Base-by-base conservation (phyloP, 2,888 invertebrate genomes). In the Ophraella communa region DNA sequence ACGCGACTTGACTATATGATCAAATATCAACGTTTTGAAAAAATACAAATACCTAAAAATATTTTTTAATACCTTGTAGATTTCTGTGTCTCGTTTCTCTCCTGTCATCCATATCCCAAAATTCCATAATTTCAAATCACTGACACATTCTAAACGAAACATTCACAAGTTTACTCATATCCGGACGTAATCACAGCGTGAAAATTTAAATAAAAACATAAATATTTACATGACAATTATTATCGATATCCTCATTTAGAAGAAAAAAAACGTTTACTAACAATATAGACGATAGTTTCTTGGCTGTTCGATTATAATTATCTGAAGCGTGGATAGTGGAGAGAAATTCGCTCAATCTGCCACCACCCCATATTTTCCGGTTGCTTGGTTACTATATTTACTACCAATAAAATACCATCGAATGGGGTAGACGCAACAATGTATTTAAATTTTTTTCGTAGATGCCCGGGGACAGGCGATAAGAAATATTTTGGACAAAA, bases 61-160 rank as follows among this genome's bases (percentile, higher is more conserved):
- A 17, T 17, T n/a, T n/a, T n/a, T n/a, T n/a, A 17, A 14, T 72
- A 77, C 77, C 77, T 75, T 71, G 73, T 33, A 72, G 66, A 70
- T 64, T 71, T 64, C 75, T 66, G 57, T 73, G 76, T 72, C 79
- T 73, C 55, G 72, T 71, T 73, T 80, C 80, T 64, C 80, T 74
- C 65, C 78, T 74, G 67, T 79, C 79, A 67, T 81, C 80, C 80
- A 81, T 81, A 68, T 76, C 79, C 81, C 81, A 81, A 76, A 78
- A 80, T 79, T 81, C 81, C 81, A 81, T 81, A 76, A 76, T 80
- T 77, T 58, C 55, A 30, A 55, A 60, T 62, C 66, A 65, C 66
- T 64, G 10, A 62, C 60, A 70, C 67, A 70, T 67, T 52, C 62
- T 27, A 27, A 51, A 51, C 49, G 10, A 24, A 27, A 27, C 27